Evolutionary conservation across 53 echinoderm and acorn worm genomes (phyloP), one percentile per base, ranked within the genome.

Genomic region (Astropecten irregularis): DNA sequence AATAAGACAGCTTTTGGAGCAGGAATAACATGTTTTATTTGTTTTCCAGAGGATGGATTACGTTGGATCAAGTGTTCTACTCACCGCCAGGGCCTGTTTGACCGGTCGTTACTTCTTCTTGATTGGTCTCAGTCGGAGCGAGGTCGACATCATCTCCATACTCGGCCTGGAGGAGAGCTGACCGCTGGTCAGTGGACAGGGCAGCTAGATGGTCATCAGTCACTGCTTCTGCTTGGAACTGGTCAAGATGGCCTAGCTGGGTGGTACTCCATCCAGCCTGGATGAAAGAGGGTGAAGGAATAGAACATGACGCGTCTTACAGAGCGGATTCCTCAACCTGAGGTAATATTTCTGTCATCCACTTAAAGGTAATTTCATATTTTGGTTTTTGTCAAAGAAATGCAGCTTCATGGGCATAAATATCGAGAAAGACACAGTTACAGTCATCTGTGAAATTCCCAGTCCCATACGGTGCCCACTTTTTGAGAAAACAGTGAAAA

Each of bases 181-280:
- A 49, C 22, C 37, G 68, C 51, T 84, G 88, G 40, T 34, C 70
- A n/a, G 48, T 25, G 18, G 88, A 84, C 49, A 92, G 40, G 35
- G 84, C 65, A n/a, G 84, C 64, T 15, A 57, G 49, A 33, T 92
- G 92, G 20, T 88, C 84, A 18, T 26, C 36, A 8, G 92, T 88
- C 22, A 88, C 66, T 26, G 92, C 92, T 26, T 81, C 68, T 18
- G 77, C 92, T 65, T 92, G 92, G 20, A 52, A 38, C 60, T 69
- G 66, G 48, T 92, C 92, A 40, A 92, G 71, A 23, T 49, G 33
- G 23, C 58, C n/a, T 3, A 90, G 67, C 9, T 86, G 48, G 34
- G 47, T 36, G 25, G 37, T 36, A 16, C 40, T 81, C 69, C 82
- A 90, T 13, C 85, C 86, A 62, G 44, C 49, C 90, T 90, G 51